Conservation (phyloP, 2,888 invertebrate genomes). For the Sialis fuliginosa region DNA sequence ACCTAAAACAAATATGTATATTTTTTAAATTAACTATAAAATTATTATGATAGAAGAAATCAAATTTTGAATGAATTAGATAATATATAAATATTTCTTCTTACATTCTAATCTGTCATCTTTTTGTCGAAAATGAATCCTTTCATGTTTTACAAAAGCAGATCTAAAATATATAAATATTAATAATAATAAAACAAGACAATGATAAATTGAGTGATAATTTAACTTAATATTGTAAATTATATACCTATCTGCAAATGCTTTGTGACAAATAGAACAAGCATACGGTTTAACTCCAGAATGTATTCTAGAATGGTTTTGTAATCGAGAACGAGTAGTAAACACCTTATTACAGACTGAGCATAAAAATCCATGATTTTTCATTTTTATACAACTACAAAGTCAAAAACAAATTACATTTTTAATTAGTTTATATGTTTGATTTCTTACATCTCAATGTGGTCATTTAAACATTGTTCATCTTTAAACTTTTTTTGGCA, state of each 20-base stretch:
- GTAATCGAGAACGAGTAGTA: slow-evolving; percentile 1
- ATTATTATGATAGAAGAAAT: neutral
- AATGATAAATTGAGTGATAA: neutral
- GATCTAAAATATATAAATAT: slow-evolving; percentile 1
- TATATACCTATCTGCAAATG: slow-evolving; percentile 4
- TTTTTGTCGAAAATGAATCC: slow-evolving; percentile 3
- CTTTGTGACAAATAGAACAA: slow-evolving; percentile 2
- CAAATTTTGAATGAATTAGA: too few relatives aligned
- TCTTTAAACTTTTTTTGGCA: slow-evolving; percentile 1
- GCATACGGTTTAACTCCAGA: slow-evolving; percentile 4
- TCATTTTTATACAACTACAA: neutral
- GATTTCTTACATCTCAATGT: neutral
- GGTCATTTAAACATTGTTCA: neutral
- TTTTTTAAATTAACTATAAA: neutral
- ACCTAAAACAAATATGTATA: neutral
- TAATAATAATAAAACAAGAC: neutral
- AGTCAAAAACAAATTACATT: neutral
- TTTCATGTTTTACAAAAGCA: slow-evolving; percentile 4
- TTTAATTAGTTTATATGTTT: neutral
- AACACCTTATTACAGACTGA: slow-evolving; percentile 2
- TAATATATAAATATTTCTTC: too few relatives aligned
- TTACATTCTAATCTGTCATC: slow-evolving; percentile 5
- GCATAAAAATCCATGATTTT: slow-evolving; percentile 1
- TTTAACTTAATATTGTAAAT: neutral
- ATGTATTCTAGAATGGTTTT: slow-evolving; percentile 4